phyloP scores from a whole-genome alignment of 2,797 vertebrate genomes.

The Atherinosoma microstoma region DNA sequence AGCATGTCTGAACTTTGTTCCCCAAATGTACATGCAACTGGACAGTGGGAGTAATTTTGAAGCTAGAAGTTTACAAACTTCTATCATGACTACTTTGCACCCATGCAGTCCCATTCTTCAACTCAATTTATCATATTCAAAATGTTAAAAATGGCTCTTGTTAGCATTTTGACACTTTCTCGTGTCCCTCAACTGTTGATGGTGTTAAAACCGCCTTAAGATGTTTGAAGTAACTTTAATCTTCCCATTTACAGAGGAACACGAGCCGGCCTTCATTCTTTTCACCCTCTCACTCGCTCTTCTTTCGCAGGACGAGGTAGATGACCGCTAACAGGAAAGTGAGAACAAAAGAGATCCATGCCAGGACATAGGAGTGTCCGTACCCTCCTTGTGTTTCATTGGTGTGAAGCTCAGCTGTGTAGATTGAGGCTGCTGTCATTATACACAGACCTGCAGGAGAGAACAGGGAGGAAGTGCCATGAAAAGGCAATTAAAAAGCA shows the following conservation, averaged over 20 bases:
- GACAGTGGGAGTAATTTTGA: not conserved
- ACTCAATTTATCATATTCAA: constrained; percentile 28
- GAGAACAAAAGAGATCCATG: constrained; percentile 96
- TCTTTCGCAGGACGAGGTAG: constrained; percentile 92
- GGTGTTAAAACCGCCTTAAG: constrained; percentile 9
- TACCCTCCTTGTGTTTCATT: constrained; percentile 38
- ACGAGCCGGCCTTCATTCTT: constrained; percentile 12
- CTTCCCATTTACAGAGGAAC: constrained; percentile 35
- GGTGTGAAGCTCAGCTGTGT: constrained; percentile 86
- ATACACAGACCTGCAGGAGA: constrained; percentile 88
- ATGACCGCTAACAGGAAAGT: constrained; percentile 88
- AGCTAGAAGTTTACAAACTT: no score
- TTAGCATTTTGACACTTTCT: constrained; percentile 41
- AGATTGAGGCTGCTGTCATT: constrained; percentile 91
- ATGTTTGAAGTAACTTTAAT: constrained; percentile 12
- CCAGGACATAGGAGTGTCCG: constrained; percentile 93
- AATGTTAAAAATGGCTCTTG: constrained; percentile 60
- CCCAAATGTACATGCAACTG: constrained; percentile 18
- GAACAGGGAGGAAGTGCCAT: constrained; percentile 10
- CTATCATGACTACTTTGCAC: constrained; percentile 5
- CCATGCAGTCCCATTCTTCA: constrained; percentile 3
- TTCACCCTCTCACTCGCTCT: constrained; percentile 72
- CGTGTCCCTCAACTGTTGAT: constrained; percentile 28
- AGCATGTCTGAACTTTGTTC: not conserved
- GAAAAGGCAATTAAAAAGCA: constrained; percentile 33